phyloP scores from a whole-genome alignment of 2,113 vertebrate genomes.

The Solenodon paradoxus region DNA sequence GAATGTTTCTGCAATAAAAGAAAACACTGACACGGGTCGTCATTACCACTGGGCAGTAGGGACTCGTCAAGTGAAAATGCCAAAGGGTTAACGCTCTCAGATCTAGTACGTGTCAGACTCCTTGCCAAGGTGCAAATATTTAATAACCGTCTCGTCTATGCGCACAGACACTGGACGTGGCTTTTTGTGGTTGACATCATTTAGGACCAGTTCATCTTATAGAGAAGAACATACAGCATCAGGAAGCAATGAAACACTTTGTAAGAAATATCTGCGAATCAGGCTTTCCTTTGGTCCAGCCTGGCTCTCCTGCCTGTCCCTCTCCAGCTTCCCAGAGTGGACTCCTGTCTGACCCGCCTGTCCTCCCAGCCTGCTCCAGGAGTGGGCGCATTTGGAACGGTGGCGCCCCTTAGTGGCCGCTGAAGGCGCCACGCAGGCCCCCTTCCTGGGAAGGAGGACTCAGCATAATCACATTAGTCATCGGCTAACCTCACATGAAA shows the following conservation, averaged over 20 bases:
- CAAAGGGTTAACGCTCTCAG: not conserved
- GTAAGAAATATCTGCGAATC: not conserved
- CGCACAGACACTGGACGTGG: not conserved
- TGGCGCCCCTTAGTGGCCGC: conserved; percentile 48
- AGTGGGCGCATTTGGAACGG: not conserved
- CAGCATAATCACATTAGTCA: not conserved
- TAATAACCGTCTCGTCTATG: not conserved
- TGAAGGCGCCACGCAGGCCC: not conserved
- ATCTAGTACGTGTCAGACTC: not conserved
- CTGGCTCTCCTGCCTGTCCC: not conserved
- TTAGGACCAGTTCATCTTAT: not conserved
- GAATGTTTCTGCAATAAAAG: not conserved
- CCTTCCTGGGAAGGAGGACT: not conserved
- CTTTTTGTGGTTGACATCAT: not conserved
- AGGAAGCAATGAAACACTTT: not conserved
- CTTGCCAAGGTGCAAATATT: no score
- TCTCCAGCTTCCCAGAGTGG: not conserved
- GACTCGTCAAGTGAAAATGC: not conserved
- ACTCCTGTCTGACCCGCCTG: no score
- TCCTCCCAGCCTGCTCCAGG: no score
- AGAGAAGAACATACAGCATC: not conserved
- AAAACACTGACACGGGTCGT: not conserved
- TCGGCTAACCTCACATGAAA: not conserved
- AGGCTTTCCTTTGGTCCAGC: not conserved
- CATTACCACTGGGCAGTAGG: not conserved